A percentile compares a stretch with the other conserved stretches of the same genome.
Conservation (phyloP, 2,113 vertebrate species). For the Willisornis vidua region DNA sequence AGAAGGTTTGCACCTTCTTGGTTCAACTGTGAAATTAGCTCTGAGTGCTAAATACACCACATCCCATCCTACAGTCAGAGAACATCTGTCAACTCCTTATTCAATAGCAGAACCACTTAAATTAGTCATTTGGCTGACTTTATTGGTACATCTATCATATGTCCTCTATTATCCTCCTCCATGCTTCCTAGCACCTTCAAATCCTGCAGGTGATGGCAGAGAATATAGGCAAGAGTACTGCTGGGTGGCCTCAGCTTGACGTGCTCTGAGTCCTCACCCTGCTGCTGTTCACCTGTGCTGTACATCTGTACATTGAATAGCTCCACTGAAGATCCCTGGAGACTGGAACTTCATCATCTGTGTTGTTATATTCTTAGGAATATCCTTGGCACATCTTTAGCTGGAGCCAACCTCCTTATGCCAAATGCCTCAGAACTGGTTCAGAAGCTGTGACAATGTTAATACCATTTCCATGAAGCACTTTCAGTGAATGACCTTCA, state of each 20-base stretch:
- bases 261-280: background rate
- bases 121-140: background rate
- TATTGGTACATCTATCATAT: background rate
- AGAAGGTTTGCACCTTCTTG: slow-evolving; percentile 5
- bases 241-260: background rate
- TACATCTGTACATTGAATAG: background rate
- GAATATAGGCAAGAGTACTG: background rate
- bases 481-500: background rate
- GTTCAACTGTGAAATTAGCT: background rate
- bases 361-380: background rate
- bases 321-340: background rate
- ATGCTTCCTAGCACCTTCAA: background rate
- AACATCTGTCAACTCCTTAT: background rate
- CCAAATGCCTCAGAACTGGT: background rate
- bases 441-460: background rate
- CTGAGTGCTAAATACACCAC: background rate
- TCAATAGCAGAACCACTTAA: background rate
- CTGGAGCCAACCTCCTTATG: background rate
- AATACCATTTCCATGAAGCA: background rate
- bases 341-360: background rate
- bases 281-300: background rate
- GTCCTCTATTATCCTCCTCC: background rate
- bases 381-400: background rate
- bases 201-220: background rate
- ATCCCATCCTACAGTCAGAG: background rate